Evolutionary conservation across 2,797 vertebrate genomes (phyloP).

Genomic region (Eidolon dupreanum): DNA sequence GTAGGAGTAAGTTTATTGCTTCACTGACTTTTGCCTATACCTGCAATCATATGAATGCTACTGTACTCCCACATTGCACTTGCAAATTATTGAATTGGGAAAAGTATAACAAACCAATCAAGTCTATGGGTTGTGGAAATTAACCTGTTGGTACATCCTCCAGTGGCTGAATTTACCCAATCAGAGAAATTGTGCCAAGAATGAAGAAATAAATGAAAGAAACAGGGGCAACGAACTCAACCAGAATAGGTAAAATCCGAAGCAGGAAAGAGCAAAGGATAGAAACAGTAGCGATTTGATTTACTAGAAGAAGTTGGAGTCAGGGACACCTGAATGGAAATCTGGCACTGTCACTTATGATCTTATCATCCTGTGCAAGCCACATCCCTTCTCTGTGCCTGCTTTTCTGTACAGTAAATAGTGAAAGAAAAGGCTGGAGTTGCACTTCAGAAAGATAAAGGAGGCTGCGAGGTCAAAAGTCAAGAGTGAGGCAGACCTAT

Average conservation of each 20-base stretch:
- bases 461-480: neutral
- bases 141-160: neutral
- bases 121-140: neutral
- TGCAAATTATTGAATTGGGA: neutral
- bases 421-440: neutral
- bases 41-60: neutral
- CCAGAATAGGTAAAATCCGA: neutral
- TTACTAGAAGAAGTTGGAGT: neutral
- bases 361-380: neutral
- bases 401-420: neutral
- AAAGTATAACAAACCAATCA: neutral
- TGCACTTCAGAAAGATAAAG: neutral
- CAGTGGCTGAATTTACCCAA: neutral
- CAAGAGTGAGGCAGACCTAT: neutral
- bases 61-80: neutral
- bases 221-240: neutral
- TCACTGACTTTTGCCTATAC: neutral
- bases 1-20: neutral
- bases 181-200: neutral
- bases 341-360: neutral
- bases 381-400: neutral
- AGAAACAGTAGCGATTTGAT: neutral
- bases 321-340: neutral
- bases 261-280: neutral
- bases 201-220: neutral